A percentile compares a stretch with the other conserved stretches of the same genome.
phyloP scores from a whole-genome alignment of 2,888 invertebrate species.

The Scaeva pyrastri region DNA sequence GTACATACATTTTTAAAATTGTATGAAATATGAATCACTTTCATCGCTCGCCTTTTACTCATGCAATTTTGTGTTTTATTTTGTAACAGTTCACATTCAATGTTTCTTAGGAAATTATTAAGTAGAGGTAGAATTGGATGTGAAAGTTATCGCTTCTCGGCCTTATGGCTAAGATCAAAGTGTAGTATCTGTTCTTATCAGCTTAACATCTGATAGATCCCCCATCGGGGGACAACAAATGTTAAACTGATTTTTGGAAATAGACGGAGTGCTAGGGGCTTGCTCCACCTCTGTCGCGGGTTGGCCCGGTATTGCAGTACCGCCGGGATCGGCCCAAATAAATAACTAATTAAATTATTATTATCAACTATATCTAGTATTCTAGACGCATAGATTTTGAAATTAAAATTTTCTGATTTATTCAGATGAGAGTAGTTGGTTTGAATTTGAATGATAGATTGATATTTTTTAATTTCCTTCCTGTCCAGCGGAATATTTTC shows the following conservation, averaged over 20 bases:
- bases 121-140: neutral
- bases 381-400: too few species aligned
- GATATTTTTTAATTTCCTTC: too few species aligned
- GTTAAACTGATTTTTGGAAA: constrained; percentile 86
- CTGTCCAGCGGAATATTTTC: too few species aligned
- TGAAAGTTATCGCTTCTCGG: constrained; percentile 84
- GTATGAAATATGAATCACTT: neutral
- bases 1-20: neutral
- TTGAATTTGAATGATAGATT: too few species aligned
- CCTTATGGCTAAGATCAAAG: constrained; percentile 87
- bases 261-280: constrained; percentile 86
- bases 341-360: too few species aligned
- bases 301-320: constrained; percentile 89
- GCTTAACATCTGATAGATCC: constrained; percentile 88
- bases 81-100: neutral
- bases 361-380: too few species aligned
- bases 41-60: neutral
- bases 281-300: constrained; percentile 88
- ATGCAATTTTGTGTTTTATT: constrained; percentile 5
- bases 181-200: constrained; percentile 89
- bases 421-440: too few species aligned
- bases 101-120: neutral
- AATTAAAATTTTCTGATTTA: too few species aligned
- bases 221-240: constrained; percentile 85
- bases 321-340: constrained; percentile 85